Base-by-base conservation (phyloP, 2,888 invertebrate genomes). In the Protodeltote pygarga region DNA sequence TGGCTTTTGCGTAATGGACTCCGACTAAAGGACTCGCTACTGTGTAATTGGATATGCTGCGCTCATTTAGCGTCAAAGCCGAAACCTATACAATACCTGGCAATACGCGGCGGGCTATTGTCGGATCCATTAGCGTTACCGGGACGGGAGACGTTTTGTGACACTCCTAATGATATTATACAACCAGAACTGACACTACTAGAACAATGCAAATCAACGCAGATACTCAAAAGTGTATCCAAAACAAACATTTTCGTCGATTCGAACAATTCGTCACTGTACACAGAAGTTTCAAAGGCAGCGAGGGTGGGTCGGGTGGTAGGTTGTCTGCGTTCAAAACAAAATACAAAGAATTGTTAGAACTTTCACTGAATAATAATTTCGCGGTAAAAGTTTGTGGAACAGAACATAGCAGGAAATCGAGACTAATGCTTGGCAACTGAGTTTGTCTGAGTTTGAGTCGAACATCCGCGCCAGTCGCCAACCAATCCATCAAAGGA, bases 401-500 rank as follows among this genome's bases (percentile, higher is more conserved):
- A 81, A 76, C 72, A 69, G 77, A 81, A 78, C 75, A 71, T 71
- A 81, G 74, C 77, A 77, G 85, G 86, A 87, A 86, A 89, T 86
- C 83, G 86, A 82, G 83, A 85, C 87, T 85, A 85, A 86, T 81
- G 81, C 81, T 76, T 79, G 77, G 78, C 80, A 77, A 79, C 76
- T 53, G 78, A 84, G 87, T 87, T 86, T 78, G 82, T 80, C 80
- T 75, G 85, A 84, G 85, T 84, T 88, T 86, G 80, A 85, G 83
- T 83, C 81, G 87, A 89, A 86, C 87, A 89, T 88, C 86, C 89
- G 82, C 83, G 82, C 83, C 85, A 87, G 87, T 89, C 89, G 89
- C 87, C 87, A 84, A 87, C 91, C 91, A 91, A 92, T 92, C 92
- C 92, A 92, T 92, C 92, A 92, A 90, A 90, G 90, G 87, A 85